Base-by-base conservation (phyloP, 2,797 vertebrate genomes). In the Pyrocephalus nanus region DNA sequence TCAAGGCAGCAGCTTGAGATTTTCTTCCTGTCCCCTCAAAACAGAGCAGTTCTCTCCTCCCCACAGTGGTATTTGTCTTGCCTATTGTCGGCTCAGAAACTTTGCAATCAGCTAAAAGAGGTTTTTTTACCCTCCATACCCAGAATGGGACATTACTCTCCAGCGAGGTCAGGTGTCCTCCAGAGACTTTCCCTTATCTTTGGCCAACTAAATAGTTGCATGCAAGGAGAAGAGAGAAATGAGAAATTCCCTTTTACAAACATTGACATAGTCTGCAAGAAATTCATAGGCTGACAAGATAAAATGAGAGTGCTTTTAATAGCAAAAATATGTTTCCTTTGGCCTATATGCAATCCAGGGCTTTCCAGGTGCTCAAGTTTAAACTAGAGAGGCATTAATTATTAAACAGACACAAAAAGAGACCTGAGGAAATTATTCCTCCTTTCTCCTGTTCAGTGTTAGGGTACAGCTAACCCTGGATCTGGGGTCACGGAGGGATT, bases 261-360 rank as follows among this genome's bases (percentile, higher is more conserved):
- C 16, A 23, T 62, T 36, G 75, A 16, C 2, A 2, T 26, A 22
- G 18, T 27, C 79, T 78, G 34, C 22, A 75, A 72, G 67, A 91
- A 90, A 67, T 12, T 15, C 26, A 40, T 27, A 45, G 53, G 69
- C 45, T 88, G 87, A 74, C 0, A 6, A 93, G 85, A 85, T 83
- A 88, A 91, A 93, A 77, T 25, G 30, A 89, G 77, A 86, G 53
- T 20, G 54, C 54, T 91, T 88, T 86, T 88, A 92, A 92, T 60
- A 93, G 62, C 40, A 88, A 86, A 90, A 86, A 8, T 69, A 30
- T 88, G 90, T 91, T 92, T 93, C 79, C 86, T 86, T 92, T 94
- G 92, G 88, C 85, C 76, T 73, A 40, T 32, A n/a, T 45, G 60
- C 42, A 90, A 83, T 58, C 38, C 42, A 70, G 76, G 53, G 60